Evolutionary conservation across 2,113 vertebrate genomes (phyloP).

Genomic region (Numenius arquata): DNA sequence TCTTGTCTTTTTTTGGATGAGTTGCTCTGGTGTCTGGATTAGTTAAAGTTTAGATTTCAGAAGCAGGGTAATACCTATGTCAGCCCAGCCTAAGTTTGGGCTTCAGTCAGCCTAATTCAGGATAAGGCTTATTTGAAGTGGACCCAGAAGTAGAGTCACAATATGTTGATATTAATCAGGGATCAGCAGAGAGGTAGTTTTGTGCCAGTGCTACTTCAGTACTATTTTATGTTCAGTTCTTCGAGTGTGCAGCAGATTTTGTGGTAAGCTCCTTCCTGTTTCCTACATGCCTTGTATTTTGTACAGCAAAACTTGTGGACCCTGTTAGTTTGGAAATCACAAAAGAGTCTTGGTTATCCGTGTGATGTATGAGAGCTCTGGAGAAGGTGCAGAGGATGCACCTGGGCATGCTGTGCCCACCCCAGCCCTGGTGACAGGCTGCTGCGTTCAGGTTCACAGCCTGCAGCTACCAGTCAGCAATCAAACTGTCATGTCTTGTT

Average conservation of each 20-base stretch:
- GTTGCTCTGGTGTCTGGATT: background rate
- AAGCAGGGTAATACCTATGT: background rate
- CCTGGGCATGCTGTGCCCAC: fast-evolving
- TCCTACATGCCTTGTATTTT: background rate
- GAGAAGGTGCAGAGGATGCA: background rate
- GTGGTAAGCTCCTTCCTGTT: background rate
- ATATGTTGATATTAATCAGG: background rate
- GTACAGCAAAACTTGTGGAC: background rate
- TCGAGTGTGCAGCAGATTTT: background rate
- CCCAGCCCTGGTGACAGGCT: background rate
- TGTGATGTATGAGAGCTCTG: background rate
- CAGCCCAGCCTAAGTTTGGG: background rate
- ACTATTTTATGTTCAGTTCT: background rate
- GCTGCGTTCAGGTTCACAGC: background rate
- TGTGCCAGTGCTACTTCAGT: background rate
- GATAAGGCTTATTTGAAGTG: background rate
- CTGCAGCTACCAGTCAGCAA: background rate
- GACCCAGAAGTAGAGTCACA: fast-evolving
- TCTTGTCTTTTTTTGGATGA: background rate
- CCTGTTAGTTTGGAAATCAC: background rate
- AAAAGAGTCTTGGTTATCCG: background rate
- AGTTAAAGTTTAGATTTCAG: background rate
- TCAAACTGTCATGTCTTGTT: background rate
- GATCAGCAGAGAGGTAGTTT: background rate
- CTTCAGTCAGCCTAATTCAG: slow-evolving; percentile 25